A percentile compares a stretch with the other conserved stretches of the same genome.
Conservation (phyloP, 2,797 vertebrate genomes). For the Hemibagrus guttatus region DNA sequence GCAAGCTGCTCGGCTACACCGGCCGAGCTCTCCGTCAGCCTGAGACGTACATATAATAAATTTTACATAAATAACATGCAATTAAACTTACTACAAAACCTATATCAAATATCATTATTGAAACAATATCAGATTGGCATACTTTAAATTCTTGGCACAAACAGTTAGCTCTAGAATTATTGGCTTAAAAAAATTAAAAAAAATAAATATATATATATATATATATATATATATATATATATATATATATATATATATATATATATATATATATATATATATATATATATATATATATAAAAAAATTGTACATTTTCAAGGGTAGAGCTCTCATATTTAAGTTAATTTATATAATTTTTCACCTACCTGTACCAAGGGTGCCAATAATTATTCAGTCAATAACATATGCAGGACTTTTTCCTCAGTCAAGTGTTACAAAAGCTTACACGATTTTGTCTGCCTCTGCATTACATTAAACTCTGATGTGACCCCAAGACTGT, state of each 20-base stretch:
- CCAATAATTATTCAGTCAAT: neutral
- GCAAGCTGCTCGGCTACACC: slow-evolving; percentile 76
- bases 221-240: too few relatives aligned
- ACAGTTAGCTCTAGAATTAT: neutral
- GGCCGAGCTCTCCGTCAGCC: slow-evolving; percentile 77
- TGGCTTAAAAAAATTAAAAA: neutral
- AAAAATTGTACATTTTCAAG: neutral
- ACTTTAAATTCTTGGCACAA: neutral
- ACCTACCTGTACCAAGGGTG: neutral
- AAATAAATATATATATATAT: too few relatives aligned
- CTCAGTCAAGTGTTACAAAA: neutral
- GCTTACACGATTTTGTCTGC: neutral
- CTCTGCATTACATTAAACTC: neutral
- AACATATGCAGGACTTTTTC: too few relatives aligned
- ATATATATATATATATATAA: neutral
- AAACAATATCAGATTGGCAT: neutral
- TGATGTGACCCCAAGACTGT: neutral
- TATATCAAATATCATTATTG: neutral
- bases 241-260: too few relatives aligned
- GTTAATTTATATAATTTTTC: neutral
- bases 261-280: too few relatives aligned
- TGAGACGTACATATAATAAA: slow-evolving; percentile 41
- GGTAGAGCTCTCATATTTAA: neutral
- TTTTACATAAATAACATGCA: neutral
- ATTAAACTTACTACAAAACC: neutral